These are phyloP conservation scores for Atractosteus spatula DNA, from an alignment of 2,113 vertebrate species.

Conservation along the genomic window DNA sequence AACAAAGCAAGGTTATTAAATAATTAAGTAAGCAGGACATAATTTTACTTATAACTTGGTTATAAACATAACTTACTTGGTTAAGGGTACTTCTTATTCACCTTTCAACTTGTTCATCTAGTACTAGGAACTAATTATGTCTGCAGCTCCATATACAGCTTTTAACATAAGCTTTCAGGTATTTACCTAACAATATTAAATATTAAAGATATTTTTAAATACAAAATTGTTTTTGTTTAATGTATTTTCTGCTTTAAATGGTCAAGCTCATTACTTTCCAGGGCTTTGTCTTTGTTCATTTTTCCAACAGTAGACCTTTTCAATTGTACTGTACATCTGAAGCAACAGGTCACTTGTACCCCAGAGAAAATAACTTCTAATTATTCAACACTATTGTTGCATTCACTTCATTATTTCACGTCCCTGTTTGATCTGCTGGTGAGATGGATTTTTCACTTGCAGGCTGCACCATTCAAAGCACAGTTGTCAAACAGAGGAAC, in stretches of 20 bases:
- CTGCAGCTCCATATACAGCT: too few species aligned
- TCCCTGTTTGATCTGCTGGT: not conserved
- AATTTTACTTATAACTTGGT: too few species aligned
- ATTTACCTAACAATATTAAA: too few species aligned
- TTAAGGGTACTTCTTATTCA: too few species aligned
- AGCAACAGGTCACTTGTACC: not conserved
- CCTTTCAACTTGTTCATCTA: too few species aligned
- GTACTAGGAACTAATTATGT: too few species aligned
- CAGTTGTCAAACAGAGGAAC: not conserved
- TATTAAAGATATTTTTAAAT: too few species aligned
- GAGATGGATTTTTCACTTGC: not conserved
- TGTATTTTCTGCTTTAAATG: not conserved
- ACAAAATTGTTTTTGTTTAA: too few species aligned
- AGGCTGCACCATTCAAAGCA: not conserved
- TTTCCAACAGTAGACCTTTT: not conserved
- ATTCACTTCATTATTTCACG: not conserved
- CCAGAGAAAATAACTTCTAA: not conserved
- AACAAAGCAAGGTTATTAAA: too few species aligned
- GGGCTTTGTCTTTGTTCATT: not conserved
- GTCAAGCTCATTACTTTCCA: slow-evolving; percentile 4
- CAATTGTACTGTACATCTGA: not conserved
- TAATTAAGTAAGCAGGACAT: too few species aligned
- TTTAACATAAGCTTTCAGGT: too few species aligned
- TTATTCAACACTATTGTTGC: not conserved
- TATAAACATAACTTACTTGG: too few species aligned